Percentiles rank a stretch among this genome's conserved stretches.
Evolutionary conservation across 2,113 vertebrate genomes (phyloP).

Genomic region (Silurus glanis): DNA sequence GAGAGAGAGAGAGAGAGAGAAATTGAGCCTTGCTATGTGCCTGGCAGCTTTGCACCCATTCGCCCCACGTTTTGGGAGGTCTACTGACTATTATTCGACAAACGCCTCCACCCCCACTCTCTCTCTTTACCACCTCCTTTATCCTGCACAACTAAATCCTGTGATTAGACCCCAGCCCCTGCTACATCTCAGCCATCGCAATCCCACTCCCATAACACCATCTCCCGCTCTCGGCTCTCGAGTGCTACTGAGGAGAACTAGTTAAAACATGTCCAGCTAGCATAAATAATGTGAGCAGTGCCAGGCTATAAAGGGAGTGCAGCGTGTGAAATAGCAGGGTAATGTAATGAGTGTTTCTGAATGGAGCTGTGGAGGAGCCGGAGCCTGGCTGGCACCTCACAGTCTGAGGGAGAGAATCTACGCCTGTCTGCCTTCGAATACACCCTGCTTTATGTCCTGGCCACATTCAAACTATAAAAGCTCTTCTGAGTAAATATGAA

Average conservation of each 20-base stretch:
- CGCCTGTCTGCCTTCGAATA: conserved; percentile 26
- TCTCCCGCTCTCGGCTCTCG: not conserved
- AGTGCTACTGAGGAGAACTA: conserved; percentile 26
- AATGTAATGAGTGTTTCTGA: conserved; percentile 54
- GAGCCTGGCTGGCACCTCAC: conserved; percentile 50
- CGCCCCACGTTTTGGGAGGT: conserved; percentile 30
- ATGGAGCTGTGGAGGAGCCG: conserved; percentile 36
- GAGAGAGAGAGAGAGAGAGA: not conserved
- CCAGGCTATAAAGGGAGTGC: conserved; percentile 40
- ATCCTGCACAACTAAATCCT: not conserved
- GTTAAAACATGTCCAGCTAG: conserved; percentile 42
- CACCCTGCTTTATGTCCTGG: conserved; percentile 48
- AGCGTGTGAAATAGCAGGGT: conserved; percentile 49
- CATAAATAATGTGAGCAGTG: conserved; percentile 33
- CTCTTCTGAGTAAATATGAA: conserved; percentile 51
- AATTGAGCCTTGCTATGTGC: conserved; percentile 2
- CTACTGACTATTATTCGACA: conserved; percentile 36
- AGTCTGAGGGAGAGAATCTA: conserved; percentile 42
- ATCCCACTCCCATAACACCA: conserved; percentile 4
- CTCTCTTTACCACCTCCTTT: not conserved
- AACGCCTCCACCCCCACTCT: not conserved
- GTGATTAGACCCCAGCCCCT: conserved; percentile 12
- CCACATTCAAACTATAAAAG: conserved; percentile 54
- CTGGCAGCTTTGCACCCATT: conserved; percentile 18
- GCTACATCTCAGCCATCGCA: not conserved